Evolutionary conservation across 30 jellyfish, hydroid and myxozoan genomes (phyloP).

Genomic region (Aurelia sp.): DNA sequence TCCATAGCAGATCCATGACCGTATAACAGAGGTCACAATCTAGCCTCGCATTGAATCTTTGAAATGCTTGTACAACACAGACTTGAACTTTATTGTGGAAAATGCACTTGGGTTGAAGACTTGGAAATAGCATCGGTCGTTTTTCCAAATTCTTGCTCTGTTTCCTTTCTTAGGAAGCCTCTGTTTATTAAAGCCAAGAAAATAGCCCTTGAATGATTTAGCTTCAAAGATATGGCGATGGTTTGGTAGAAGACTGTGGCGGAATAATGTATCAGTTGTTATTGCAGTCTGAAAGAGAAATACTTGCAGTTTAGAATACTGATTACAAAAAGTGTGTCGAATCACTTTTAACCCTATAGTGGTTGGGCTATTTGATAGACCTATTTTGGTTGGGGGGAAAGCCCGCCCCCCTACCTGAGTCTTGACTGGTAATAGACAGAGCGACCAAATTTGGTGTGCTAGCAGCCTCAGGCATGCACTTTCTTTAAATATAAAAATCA

Average conservation of each 20-base stretch:
- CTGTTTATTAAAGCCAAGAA: constrained; percentile 67
- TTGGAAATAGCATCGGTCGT: constrained; percentile 50
- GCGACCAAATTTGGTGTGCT: no score
- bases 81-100: not conserved
- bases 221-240: constrained; percentile 57
- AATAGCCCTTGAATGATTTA: constrained; percentile 24
- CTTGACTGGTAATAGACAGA: no score
- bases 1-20: not conserved
- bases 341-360: no score
- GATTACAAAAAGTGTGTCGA: no score
- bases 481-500: no score
- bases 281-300: constrained; percentile 34
- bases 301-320: not conserved
- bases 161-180: constrained; percentile 61
- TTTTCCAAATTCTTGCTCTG: constrained; percentile 55
- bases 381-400: no score
- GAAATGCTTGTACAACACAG: constrained; percentile 29
- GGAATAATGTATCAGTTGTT: constrained; percentile 40
- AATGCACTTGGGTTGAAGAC: constrained; percentile 34
- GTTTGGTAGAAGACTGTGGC: constrained; percentile 40
- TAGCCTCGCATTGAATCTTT: constrained; percentile 29
- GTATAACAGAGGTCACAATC: not conserved
- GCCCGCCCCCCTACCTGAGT: no score
- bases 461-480: no score
- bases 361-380: no score